These are phyloP conservation scores for Nasonia vitripennis DNA, from an alignment of 1,140 invertebrate species.

Conservation along the genomic window DNA sequence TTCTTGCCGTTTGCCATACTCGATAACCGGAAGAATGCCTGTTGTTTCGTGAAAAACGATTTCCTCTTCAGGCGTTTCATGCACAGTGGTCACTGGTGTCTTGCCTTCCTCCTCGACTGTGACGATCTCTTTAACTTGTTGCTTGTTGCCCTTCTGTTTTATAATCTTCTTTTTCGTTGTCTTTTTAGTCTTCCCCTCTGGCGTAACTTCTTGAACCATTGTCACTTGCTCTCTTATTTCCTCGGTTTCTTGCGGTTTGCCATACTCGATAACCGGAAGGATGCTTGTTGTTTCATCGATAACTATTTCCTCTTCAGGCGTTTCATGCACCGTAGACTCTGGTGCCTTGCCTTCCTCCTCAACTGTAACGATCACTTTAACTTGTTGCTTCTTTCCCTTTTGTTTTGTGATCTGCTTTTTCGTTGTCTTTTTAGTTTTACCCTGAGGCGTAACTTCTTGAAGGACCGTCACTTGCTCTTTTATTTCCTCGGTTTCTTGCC, in stretches of 20 bases:
- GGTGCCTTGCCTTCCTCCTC: slow-evolving; percentile 60
- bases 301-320: slow-evolving; percentile 51
- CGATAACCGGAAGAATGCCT: background rate
- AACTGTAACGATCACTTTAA: slow-evolving; percentile 73
- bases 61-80: background rate
- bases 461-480: slow-evolving; percentile 44
- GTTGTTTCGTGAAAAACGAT: slow-evolving; percentile 38
- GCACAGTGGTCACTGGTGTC: slow-evolving; percentile 25
- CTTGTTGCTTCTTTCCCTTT: slow-evolving; percentile 63
- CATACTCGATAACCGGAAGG: background rate
- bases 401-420: background rate
- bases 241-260: background rate
- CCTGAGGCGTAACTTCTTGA: slow-evolving; percentile 46
- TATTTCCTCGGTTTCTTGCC: slow-evolving; percentile 5
- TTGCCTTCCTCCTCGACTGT: slow-evolving; percentile 17
- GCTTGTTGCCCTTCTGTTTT: background rate
- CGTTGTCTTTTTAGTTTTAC: slow-evolving; percentile 50
- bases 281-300: background rate
- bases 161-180: background rate
- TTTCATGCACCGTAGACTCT: slow-evolving; percentile 30
- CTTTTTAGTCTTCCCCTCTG: background rate
- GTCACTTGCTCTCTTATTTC: background rate
- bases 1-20: background rate
- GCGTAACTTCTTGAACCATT: background rate
- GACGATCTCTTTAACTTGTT: background rate